These are phyloP conservation scores for Erebia epiphron DNA, from an alignment of 2,888 invertebrate species.

Conservation along the genomic window DNA sequence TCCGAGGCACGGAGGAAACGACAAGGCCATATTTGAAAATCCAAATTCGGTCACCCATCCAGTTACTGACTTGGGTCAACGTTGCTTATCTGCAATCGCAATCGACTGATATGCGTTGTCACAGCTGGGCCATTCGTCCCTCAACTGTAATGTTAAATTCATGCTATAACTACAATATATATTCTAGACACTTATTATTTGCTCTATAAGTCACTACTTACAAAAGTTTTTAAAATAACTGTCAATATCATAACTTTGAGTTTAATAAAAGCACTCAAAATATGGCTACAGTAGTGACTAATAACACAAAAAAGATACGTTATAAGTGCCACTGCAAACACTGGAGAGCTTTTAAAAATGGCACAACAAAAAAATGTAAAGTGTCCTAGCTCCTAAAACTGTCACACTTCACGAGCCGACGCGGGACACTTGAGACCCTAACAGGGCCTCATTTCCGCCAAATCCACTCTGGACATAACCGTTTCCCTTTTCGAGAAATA, in stretches of 20 bases:
- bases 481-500: constrained; percentile 68
- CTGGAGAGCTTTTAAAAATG: constrained; percentile 9
- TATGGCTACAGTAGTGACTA: background rate
- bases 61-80: too few relatives aligned
- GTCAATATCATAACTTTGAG: background rate
- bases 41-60: too few relatives aligned
- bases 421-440: constrained; percentile 44
- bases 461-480: constrained; percentile 69
- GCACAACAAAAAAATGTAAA: constrained; percentile 21
- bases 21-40: too few relatives aligned
- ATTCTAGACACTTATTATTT: too few relatives aligned
- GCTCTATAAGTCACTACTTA: too few relatives aligned
- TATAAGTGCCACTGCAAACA: background rate
- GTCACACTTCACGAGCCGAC: constrained; percentile 48
- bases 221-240: too few relatives aligned
- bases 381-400: constrained; percentile 25
- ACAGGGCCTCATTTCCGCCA: constrained; percentile 54
- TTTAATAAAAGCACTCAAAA: background rate
- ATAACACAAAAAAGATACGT: constrained; percentile 10
- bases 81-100: too few relatives aligned
- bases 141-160: too few relatives aligned
- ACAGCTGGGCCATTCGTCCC: too few relatives aligned
- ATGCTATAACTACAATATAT: too few relatives aligned
- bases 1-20: too few relatives aligned
- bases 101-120: too few relatives aligned